A percentile compares a stretch with the other conserved stretches of the same genome.
These are phyloP conservation scores for Penaeus japonicus DNA, from an alignment of 1,140 invertebrate species.

Conservation along the genomic window DNA sequence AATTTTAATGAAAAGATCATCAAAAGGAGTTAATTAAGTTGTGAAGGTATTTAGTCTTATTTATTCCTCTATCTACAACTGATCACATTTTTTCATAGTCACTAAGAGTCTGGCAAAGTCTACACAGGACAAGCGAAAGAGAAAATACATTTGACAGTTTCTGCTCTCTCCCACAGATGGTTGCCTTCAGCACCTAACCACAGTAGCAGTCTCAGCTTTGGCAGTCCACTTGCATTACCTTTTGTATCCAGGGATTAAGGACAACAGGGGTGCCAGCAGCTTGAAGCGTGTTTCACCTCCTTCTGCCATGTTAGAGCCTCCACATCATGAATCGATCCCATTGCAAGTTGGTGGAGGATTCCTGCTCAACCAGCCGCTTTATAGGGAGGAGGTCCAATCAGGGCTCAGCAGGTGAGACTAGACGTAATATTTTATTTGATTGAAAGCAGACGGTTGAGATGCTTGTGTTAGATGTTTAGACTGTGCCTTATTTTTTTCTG, in stretches of 20 bases:
- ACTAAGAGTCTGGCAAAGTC: too few relatives aligned
- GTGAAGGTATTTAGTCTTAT: too few relatives aligned
- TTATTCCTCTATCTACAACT: too few relatives aligned
- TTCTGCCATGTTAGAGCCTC: neutral
- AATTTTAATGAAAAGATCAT: too few relatives aligned
- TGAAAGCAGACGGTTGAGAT: too few relatives aligned
- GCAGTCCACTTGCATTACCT: constrained; percentile 33
- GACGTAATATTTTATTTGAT: too few relatives aligned
- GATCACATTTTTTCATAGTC: too few relatives aligned
- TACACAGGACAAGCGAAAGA: too few relatives aligned
- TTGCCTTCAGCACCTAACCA: constrained; percentile 31
- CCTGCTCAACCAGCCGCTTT: constrained; percentile 10
- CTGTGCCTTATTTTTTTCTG: too few relatives aligned
- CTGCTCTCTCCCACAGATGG: constrained; percentile 6
- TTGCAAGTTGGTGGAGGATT: neutral
- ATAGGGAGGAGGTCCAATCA: constrained; percentile 17
- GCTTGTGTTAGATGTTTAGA: too few relatives aligned
- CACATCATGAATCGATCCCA: neutral
- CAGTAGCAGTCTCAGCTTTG: constrained; percentile 30
- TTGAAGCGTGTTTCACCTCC: neutral
- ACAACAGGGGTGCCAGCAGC: neutral
- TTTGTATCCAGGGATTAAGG: neutral
- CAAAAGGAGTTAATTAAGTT: too few relatives aligned
- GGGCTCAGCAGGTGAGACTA: constrained; percentile 13
- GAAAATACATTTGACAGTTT: neutral